These are phyloP conservation scores for Zingel zingel DNA, from an alignment of 2,113 vertebrate species.

Conservation along the genomic window DNA sequence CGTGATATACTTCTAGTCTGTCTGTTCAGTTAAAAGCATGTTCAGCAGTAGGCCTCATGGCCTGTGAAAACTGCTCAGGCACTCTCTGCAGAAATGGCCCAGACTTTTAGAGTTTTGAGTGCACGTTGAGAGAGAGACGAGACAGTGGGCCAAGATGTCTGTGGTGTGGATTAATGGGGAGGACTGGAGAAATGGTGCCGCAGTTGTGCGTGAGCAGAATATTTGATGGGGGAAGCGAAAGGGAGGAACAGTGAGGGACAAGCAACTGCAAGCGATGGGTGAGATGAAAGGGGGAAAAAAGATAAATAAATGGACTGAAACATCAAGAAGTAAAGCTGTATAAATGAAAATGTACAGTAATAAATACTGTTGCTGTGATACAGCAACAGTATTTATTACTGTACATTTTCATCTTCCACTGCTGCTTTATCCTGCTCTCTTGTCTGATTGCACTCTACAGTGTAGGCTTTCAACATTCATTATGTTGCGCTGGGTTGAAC, in stretches of 20 bases:
- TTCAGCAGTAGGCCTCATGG: conserved; percentile 57
- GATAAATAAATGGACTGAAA: conserved; percentile 53
- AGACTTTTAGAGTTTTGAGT: conserved; percentile 72
- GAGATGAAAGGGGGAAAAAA: conserved; percentile 43
- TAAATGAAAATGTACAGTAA: conserved; percentile 52
- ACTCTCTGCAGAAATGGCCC: conserved; percentile 53
- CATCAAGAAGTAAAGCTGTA: conserved; percentile 48
- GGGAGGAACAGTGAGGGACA: conserved; percentile 72
- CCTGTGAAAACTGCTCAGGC: conserved; percentile 50
- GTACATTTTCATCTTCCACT: conserved; percentile 23
- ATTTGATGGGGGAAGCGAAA: conserved; percentile 74
- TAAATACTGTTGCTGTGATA: conserved; percentile 52
- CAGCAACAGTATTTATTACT: too few species aligned
- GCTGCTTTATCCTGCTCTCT: conserved; percentile 40
- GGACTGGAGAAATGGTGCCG: conserved; percentile 89
- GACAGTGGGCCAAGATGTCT: conserved; percentile 87
- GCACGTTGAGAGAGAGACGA: conserved; percentile 74
- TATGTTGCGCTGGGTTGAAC: conserved; percentile 31
- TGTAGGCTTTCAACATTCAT: conserved; percentile 26
- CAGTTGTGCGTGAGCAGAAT: conserved; percentile 94
- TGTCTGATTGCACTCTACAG: conserved; percentile 17
- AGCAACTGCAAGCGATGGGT: conserved; percentile 69
- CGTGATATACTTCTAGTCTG: conserved; percentile 27
- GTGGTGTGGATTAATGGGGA: conserved; percentile 91
- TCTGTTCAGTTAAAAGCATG: conserved; percentile 53